phyloP scores from a whole-genome alignment of 2,113 vertebrate species.

The Pampusana beccarii region DNA sequence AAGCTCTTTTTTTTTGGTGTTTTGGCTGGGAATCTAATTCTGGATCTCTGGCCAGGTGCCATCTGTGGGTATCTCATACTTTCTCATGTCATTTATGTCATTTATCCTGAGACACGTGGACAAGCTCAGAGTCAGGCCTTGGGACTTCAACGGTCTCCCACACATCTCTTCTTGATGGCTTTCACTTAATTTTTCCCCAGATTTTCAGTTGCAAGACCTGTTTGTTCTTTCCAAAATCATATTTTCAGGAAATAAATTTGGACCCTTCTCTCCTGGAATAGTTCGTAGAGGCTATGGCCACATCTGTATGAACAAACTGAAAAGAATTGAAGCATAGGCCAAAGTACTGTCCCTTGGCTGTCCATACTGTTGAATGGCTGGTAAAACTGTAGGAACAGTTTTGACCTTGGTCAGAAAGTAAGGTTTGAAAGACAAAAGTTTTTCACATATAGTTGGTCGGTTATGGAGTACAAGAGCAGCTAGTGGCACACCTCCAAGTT shows the following conservation, averaged over 20 bases:
- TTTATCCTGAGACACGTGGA: neutral
- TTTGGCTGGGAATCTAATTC: neutral
- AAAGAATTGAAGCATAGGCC: neutral
- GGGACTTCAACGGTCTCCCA: neutral
- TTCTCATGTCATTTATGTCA: neutral
- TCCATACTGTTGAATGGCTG: neutral
- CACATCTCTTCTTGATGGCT: rapidly evolving
- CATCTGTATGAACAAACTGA: neutral
- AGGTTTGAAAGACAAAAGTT: neutral
- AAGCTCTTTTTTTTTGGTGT: neutral
- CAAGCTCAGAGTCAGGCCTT: neutral
- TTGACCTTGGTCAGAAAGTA: neutral
- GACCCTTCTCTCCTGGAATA: neutral
- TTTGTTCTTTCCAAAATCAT: neutral
- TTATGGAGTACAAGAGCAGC: neutral
- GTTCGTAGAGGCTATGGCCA: neutral
- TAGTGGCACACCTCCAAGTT: rapidly evolving
- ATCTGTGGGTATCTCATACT: neutral
- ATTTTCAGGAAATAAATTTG: neutral
- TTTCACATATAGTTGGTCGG: neutral
- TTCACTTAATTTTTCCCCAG: neutral
- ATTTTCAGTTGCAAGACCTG: neutral
- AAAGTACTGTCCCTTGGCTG: neutral
- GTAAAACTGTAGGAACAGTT: neutral
- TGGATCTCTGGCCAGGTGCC: neutral